phyloP scores from a whole-genome alignment of 2,113 vertebrate species.

The Hippocampus barbouri region DNA sequence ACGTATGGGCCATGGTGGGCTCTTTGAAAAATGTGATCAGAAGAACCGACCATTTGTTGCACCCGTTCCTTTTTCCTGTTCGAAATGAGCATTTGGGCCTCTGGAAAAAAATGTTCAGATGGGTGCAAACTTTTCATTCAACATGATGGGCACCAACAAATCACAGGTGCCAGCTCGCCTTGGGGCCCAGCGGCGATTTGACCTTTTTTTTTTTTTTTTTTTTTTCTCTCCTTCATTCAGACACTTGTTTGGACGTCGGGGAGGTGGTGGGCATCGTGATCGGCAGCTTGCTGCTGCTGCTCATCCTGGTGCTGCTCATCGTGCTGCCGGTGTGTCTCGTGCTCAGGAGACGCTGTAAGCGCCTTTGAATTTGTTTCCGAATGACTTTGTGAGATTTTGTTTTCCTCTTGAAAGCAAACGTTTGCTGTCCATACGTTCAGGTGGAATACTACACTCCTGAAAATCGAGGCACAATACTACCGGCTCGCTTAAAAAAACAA shows the following conservation, averaged over 20 bases:
- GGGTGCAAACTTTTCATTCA: not conserved
- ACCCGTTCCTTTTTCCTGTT: too few relatives aligned
- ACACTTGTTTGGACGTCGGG: slow-evolving; percentile 61
- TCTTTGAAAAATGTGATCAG: too few relatives aligned
- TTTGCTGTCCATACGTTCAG: too few relatives aligned
- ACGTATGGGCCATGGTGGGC: too few relatives aligned
- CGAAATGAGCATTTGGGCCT: too few relatives aligned
- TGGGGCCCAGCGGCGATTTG: not conserved
- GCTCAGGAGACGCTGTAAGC: slow-evolving; percentile 57
- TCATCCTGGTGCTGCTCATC: slow-evolving; percentile 71
- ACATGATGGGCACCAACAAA: not conserved
- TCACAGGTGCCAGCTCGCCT: not conserved
- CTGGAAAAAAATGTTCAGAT: too few relatives aligned
- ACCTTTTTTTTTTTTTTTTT: not conserved
- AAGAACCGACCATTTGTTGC: too few relatives aligned
- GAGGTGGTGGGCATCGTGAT: slow-evolving; percentile 75
- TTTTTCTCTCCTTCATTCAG: slow-evolving; percentile 43
- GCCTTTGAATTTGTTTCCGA: not conserved
- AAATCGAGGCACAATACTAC: too few relatives aligned
- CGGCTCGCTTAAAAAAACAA: too few relatives aligned
- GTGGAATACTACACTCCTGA: too few relatives aligned
- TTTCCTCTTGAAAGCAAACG: too few relatives aligned
- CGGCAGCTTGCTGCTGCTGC: slow-evolving; percentile 57
- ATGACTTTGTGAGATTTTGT: not conserved
- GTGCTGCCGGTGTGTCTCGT: slow-evolving; percentile 53